Percentiles rank a stretch among this genome's conserved stretches.
phyloP scores from a whole-genome alignment of 2,888 invertebrate genomes.

The Eupithecia vulgata region DNA sequence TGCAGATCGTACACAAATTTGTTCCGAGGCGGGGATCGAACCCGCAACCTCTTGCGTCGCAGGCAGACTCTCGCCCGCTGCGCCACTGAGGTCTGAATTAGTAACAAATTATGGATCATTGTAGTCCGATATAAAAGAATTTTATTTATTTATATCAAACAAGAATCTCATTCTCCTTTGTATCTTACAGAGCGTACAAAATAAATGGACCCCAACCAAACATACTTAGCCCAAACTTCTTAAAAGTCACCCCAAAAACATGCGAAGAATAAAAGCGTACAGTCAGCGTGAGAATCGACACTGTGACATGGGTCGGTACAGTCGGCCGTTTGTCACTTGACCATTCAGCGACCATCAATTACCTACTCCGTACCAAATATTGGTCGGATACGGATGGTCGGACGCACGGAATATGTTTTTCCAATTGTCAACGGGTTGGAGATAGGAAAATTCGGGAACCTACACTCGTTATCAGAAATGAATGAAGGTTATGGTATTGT shows the following conservation, averaged over 20 bases:
- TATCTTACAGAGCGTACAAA: not conserved
- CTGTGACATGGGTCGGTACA: conserved; percentile 60
- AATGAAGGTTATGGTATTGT: not conserved
- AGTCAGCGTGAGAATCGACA: conserved; percentile 52
- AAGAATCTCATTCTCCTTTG: too few species aligned
- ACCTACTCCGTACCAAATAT: conserved; percentile 53
- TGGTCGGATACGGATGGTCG: not conserved
- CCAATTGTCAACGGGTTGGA: not conserved
- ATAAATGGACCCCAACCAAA: not conserved
- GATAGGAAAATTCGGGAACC: not conserved
- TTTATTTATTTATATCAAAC: too few species aligned
- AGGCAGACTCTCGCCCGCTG: too few species aligned
- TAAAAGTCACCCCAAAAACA: conserved; percentile 7
- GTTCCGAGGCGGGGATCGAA: too few species aligned
- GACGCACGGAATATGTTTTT: not conserved
- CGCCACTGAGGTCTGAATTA: too few species aligned
- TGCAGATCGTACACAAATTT: too few species aligned
- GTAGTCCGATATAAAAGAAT: too few species aligned
- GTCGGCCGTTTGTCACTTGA: conserved; percentile 65
- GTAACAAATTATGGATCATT: too few species aligned
- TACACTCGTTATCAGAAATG: not conserved
- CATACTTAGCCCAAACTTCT: not conserved
- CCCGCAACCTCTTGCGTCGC: too few species aligned
- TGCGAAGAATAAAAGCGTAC: conserved; percentile 30
- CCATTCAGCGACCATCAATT: conserved; percentile 64